Percentiles rank a stretch among this genome's conserved stretches.
Evolutionary conservation across 2,888 invertebrate species (phyloP).

Genomic region (Stenichneumon culpator): DNA sequence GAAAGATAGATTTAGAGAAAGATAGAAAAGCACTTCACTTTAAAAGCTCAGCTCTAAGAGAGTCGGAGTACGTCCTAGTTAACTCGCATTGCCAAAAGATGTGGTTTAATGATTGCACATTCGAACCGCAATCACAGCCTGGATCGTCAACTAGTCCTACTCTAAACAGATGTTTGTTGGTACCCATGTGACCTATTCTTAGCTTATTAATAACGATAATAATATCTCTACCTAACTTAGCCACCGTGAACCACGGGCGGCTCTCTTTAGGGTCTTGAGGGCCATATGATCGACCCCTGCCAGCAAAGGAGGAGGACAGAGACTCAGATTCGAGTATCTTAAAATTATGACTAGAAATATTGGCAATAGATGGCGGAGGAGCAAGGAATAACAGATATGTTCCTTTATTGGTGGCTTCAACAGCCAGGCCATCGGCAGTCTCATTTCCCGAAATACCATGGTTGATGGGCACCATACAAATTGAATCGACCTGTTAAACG

Average conservation of each 20-base stretch:
- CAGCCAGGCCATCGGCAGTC: neutral
- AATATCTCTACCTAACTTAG: neutral
- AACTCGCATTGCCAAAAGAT: neutral
- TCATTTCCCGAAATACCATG: neutral
- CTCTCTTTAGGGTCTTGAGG: neutral
- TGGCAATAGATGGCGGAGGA: neutral
- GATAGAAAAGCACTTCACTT: neutral
- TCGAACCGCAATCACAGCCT: neutral
- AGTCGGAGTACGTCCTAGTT: neutral
- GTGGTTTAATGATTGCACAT: neutral
- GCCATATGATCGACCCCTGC: neutral
- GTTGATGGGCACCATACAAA: too few relatives aligned
- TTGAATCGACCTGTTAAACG: too few relatives aligned
- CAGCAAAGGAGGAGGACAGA: neutral
- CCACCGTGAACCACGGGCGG: neutral
- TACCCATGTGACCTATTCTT: neutral
- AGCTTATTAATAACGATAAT: neutral
- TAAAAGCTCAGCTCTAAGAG: neutral
- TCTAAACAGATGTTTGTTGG: neutral
- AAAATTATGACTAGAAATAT: neutral
- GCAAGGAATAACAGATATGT: too few relatives aligned
- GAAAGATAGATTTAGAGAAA: neutral
- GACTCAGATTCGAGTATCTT: neutral
- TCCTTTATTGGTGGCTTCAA: neutral
- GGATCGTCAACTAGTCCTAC: neutral